Base-by-base conservation (phyloP, 2,113 vertebrate genomes). In the Talpa occidentalis region DNA sequence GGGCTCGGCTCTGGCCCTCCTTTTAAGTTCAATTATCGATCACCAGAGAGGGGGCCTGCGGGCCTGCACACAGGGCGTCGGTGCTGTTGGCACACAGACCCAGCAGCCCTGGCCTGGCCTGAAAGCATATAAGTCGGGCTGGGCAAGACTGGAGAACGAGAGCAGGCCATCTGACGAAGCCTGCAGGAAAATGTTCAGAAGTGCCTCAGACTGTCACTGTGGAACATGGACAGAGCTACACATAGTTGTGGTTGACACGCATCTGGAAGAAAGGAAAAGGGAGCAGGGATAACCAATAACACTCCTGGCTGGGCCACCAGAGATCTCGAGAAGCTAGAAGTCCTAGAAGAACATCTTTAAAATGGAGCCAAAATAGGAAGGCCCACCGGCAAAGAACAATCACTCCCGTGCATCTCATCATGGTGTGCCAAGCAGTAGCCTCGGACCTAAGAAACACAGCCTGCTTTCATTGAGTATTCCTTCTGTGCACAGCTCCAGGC, bases 101-200 rank as follows among this genome's bases (percentile, higher is more conserved):
- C 35, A 44, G 3, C 6, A 72, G 56, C 42, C 52, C 24, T 32
- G 22, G 28, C 37, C 56, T 40, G 26, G 47, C 74, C 82, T 44
- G 30, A 40, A 15, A 49, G 19, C 0, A 5, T 17, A 37, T 15
- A 1, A 19, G 37, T 11, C 5, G 30, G 32, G 1, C 35, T 62
- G 26, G 47, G 49, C 78, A 56, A 3, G 64, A 12, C 5, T 37
- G 79, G 32, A 70, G 7, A n/a, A 21, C 26, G 5, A 52, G 44
- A 82, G 37, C 5, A 26, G 8, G 9, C 59, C 37, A 1, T 6
- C 40, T 44, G 28, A 5, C 17, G 44, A 16, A 52, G 17, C 16
- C 60, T 64, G 0, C 0, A 4, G 35, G 77, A 67, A 8, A 16
- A 59, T 35, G 15, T 21, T 59, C 72, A 52, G 56, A 67, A 69